Evolutionary conservation across 2,797 vertebrate species (phyloP).

Genomic region (Malurus leucopterus): DNA sequence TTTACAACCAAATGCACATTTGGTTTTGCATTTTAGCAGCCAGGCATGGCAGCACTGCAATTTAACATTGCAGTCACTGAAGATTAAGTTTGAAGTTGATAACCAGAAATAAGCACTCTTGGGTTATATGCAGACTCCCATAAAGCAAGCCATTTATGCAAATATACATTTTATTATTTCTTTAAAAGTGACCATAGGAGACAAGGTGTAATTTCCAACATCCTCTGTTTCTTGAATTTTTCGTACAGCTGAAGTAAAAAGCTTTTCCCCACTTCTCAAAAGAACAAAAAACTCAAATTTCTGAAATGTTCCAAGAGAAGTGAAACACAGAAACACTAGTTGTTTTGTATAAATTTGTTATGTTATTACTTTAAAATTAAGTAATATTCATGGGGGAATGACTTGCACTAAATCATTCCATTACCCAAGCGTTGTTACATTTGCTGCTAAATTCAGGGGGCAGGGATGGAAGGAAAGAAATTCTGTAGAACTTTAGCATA

Average conservation of each 20-base stretch:
- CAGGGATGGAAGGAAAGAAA: not conserved
- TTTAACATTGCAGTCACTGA: not conserved
- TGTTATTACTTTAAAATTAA: not conserved
- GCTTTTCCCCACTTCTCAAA: not conserved
- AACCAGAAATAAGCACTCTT: not conserved
- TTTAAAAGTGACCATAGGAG: not conserved
- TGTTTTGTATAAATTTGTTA: not conserved
- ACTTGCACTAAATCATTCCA: not conserved
- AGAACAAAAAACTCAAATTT: not conserved
- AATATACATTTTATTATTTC: not conserved
- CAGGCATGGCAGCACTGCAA: not conserved
- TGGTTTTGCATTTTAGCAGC: not conserved
- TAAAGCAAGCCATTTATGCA: not conserved
- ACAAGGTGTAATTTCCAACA: not conserved
- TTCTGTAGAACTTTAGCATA: not conserved
- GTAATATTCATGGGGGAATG: not conserved
- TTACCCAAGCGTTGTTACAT: not conserved
- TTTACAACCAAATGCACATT: not conserved
- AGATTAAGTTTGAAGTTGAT: not conserved
- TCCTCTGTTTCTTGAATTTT: not conserved
- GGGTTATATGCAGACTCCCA: not conserved
- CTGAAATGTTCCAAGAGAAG: not conserved
- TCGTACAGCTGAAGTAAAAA: not conserved
- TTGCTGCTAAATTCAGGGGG: not conserved
- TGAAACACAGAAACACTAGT: not conserved